phyloP scores from a whole-genome alignment of 2,797 vertebrate species.

The Sciaenops ocellatus region DNA sequence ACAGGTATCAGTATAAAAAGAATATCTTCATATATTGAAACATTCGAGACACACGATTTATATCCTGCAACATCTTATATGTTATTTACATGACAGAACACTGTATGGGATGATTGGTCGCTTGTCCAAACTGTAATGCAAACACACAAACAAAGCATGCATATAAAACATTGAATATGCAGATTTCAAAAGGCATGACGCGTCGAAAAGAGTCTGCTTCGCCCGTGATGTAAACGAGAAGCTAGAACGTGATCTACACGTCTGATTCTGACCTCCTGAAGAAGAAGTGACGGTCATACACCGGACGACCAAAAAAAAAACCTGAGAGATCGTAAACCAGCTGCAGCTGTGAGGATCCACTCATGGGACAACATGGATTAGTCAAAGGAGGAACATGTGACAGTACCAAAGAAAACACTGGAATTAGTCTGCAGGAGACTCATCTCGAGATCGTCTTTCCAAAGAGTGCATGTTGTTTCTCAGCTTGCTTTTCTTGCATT shows the following conservation, averaged over 20 bases:
- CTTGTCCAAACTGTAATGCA: conserved; percentile 37
- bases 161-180: conserved; percentile 52
- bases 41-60: conserved; percentile 53
- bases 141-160: conserved; percentile 25
- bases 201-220: conserved; percentile 43
- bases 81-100: conserved; percentile 54
- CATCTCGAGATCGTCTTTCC: conserved; percentile 38
- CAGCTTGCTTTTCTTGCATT: conserved; percentile 39
- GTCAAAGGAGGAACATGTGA: conserved; percentile 43
- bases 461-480: conserved; percentile 61
- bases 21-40: conserved; percentile 49
- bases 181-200: conserved; percentile 67
- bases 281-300: conserved; percentile 19
- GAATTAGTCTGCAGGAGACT: conserved; percentile 44
- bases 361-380: conserved; percentile 38
- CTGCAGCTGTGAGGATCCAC: conserved; percentile 62
- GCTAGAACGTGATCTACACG: conserved; percentile 41
- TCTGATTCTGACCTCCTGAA: conserved; percentile 40
- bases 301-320: conserved; percentile 8
- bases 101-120: conserved; percentile 30
- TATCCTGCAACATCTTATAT: conserved; percentile 32
- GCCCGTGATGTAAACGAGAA: conserved; percentile 66
- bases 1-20: conserved; percentile 73
- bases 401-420: conserved; percentile 64
- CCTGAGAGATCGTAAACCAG: conserved; percentile 38